A percentile compares a stretch with the other conserved stretches of the same genome.
phyloP scores from a whole-genome alignment of 2,888 invertebrate genomes.

The Argyresthia goedartella region DNA sequence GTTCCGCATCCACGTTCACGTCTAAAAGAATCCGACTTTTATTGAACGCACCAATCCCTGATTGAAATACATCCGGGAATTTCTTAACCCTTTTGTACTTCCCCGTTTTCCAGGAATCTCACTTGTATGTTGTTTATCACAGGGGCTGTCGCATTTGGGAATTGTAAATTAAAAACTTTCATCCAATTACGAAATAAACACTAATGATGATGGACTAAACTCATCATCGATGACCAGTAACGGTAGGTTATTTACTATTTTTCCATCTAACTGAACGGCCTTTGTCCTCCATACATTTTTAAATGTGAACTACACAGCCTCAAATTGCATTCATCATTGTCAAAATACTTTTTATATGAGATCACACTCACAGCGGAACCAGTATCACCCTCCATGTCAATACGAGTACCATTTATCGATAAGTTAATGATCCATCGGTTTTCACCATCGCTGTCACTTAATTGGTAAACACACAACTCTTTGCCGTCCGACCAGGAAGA shows the following conservation, averaged over 20 bases:
- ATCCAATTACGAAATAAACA: constrained; percentile 8
- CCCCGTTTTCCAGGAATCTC: neutral
- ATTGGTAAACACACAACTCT: too few species aligned
- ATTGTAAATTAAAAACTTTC: constrained; percentile 4
- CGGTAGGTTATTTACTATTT: constrained; percentile 3
- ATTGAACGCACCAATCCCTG: constrained; percentile 8
- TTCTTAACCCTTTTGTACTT: neutral
- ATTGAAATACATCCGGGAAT: too few species aligned
- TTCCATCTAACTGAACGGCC: neutral
- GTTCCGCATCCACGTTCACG: constrained; percentile 1
- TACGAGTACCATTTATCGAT: too few species aligned
- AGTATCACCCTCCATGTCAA: constrained; percentile 9
- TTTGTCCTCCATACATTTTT: neutral
- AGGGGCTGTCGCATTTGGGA: too few species aligned
- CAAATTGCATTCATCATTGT: neutral
- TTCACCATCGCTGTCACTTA: too few species aligned
- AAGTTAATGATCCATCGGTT: too few species aligned
- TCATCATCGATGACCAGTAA: constrained; percentile 3
- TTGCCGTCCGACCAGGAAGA: neutral
- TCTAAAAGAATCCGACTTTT: constrained; percentile 3
- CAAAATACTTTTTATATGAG: constrained; percentile 4
- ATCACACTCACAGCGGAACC: constrained; percentile 10
- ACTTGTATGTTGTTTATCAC: neutral
- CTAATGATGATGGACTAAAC: constrained; percentile 4
- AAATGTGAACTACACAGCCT: too few species aligned